These are phyloP conservation scores for Drosophila virilis DNA, from an alignment of 1,140 invertebrate species.

Conservation along the genomic window DNA sequence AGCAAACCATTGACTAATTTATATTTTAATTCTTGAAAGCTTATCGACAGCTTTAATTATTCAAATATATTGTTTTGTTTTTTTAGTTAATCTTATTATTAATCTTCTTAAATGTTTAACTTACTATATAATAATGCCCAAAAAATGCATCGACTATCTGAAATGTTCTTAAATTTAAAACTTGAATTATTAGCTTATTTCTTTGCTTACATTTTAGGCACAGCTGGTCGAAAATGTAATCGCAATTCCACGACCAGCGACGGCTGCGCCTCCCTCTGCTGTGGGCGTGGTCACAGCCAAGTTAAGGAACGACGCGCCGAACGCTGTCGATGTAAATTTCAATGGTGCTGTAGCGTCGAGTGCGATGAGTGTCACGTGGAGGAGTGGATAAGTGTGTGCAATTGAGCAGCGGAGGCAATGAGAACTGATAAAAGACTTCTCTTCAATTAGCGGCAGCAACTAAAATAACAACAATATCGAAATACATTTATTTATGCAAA, in stretches of 20 bases:
- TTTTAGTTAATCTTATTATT: too few species aligned
- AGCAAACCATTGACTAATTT: conserved; percentile 19
- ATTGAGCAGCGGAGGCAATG: conserved; percentile 84
- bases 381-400: conserved; percentile 94
- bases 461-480: conserved; percentile 59
- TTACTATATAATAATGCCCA: too few species aligned
- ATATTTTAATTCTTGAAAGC: background rate
- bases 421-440: conserved; percentile 41
- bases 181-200: background rate
- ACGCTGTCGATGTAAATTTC: conserved; percentile 94
- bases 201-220: conserved; percentile 86
- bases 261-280: conserved; percentile 94
- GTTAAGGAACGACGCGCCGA: conserved; percentile 90
- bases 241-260: conserved; percentile 89
- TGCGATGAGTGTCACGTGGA: conserved; percentile 93
- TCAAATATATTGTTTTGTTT: too few species aligned
- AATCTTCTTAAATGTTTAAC: too few species aligned
- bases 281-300: conserved; percentile 94
- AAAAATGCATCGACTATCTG: too few species aligned
- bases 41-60: too few species aligned
- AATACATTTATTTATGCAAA: conserved; percentile 32
- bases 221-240: conserved; percentile 92
- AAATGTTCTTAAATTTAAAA: too few species aligned
- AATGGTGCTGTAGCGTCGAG: conserved; percentile 96
- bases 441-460: conserved; percentile 48